phyloP scores from a whole-genome alignment of 92 coral and sea anemone genomes.

The Metridium senile region DNA sequence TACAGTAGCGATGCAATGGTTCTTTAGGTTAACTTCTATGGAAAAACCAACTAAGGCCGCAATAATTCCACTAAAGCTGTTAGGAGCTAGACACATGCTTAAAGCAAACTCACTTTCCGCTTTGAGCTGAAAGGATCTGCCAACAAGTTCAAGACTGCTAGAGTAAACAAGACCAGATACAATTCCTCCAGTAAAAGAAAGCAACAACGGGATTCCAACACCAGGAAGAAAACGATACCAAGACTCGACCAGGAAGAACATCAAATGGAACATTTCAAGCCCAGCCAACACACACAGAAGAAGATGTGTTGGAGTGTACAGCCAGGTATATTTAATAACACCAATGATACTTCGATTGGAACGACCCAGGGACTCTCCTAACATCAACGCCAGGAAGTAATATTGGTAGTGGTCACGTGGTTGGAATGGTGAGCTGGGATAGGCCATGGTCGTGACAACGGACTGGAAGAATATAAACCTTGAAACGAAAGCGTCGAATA shows the following conservation, averaged over 20 bases:
- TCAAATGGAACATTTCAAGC: slow-evolving; percentile 56
- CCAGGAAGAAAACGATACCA: slow-evolving; percentile 85
- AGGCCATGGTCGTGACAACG: slow-evolving; percentile 70
- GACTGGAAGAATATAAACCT: slow-evolving; percentile 62
- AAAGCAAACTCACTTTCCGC: slow-evolving; percentile 63
- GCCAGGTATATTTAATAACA: slow-evolving; percentile 48
- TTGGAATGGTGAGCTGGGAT: slow-evolving; percentile 67
- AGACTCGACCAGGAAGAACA: slow-evolving; percentile 59
- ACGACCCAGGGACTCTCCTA: slow-evolving; percentile 73
- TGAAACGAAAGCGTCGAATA: slow-evolving; percentile 56
- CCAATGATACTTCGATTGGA: slow-evolving; percentile 62
- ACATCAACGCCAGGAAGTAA: slow-evolving; percentile 54
- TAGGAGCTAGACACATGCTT: slow-evolving; percentile 67
- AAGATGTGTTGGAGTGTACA: slow-evolving; percentile 51
- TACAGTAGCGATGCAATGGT: slow-evolving; percentile 54
- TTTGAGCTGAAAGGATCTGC: slow-evolving; percentile 55
- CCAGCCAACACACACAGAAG: slow-evolving; percentile 66
- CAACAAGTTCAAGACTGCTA: slow-evolving; percentile 61
- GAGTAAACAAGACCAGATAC: slow-evolving; percentile 56
- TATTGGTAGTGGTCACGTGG: slow-evolving; percentile 87
- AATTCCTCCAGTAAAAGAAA: slow-evolving; percentile 66
- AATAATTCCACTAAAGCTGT: slow-evolving; percentile 57
- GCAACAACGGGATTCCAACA: slow-evolving; percentile 52
- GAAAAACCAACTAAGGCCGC: slow-evolving; percentile 66
- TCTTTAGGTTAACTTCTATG: slow-evolving; percentile 58